Evolutionary conservation across 2,113 vertebrate species (phyloP), one percentile per base, ranked within the genome.

Genomic region (Sebastes fasciatus): DNA sequence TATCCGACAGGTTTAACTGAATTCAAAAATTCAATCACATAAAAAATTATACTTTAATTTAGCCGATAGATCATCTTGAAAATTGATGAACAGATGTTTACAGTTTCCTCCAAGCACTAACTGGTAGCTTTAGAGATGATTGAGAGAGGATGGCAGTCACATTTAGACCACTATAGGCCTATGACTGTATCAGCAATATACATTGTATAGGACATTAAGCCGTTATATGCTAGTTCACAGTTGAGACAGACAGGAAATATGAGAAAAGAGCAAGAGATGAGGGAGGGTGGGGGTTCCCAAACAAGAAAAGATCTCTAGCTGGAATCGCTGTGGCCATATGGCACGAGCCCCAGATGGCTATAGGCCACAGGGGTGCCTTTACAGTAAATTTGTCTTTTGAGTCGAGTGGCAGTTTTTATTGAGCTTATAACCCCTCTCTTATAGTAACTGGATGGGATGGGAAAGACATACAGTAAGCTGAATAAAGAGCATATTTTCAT

Each of bases 241-340:
- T 5, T 64, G 26, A 49, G 58, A 49, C 12, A 14, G 34, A 66
- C 34, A 66, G 5, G 10, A 75, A 68, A 74, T 61, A 61, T 52
- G 64, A 69, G 23, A 13, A 64, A 16, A 48, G 19, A 46, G 42
- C 2, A 1, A 46, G 34, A 43, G n/a, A 45, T 5, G 16, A 21
- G 5, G 5, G 43, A 3, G 54, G 9, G 10, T 12, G 51, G 6
- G 23, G 4, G 26, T 11, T 42, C 21, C 1, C 43, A 6, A 11
- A 52, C 64, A 74, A 79, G 12, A 74, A 66, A 63, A 67, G 40
- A 43, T 52, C 17, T 19, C 54, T 19, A 65, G 63, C 69, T 43
- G 68, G 63, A 77, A 0, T 16, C 34, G 52, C 61, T 60, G 12
- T 13, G 11, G 51, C 74, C 69, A 61, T 60, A 75, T 34, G 13